Percentiles rank a stretch among this genome's conserved stretches.
phyloP scores from a whole-genome alignment of 2,113 vertebrate species.

The Scartelaos histophorus region DNA sequence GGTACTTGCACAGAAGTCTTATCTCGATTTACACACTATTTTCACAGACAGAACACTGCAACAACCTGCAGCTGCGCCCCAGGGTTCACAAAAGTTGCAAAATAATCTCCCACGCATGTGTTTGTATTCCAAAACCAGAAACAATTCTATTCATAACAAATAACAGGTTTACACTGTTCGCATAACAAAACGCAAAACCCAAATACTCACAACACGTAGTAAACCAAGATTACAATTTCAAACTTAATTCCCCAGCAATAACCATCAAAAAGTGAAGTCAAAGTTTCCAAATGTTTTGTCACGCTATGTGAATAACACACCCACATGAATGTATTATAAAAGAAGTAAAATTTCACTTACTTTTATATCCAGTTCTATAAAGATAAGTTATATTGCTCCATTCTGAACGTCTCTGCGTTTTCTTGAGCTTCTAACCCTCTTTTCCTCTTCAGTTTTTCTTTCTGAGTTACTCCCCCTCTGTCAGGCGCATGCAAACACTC shows the following conservation, averaged over 20 bases:
- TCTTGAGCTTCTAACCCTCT: conserved; percentile 32
- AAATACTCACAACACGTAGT: not conserved
- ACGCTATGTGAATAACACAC: not conserved
- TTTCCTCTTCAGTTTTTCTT: conserved; percentile 60
- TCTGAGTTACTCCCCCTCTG: conserved; percentile 62
- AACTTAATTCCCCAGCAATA: not conserved
- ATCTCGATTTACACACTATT: conserved; percentile 14
- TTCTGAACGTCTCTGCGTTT: conserved; percentile 31
- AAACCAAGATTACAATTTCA: not conserved
- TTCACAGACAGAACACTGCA: conserved; percentile 3
- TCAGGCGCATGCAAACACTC: conserved; percentile 69
- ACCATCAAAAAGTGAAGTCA: not conserved
- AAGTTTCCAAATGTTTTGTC: not conserved
- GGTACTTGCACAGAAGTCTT: not conserved
- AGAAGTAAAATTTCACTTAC: conserved; percentile 51
- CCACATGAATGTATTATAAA: conserved; percentile 13
- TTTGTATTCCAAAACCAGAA: conserved; percentile 21
- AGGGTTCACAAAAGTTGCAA: conserved; percentile 25
- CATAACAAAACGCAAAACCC: not conserved
- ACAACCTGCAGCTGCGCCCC: conserved; percentile 25
- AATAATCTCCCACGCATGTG: conserved; percentile 51
- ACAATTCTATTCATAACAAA: conserved; percentile 7
- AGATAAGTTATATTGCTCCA: conserved; percentile 45
- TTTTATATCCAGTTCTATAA: conserved; percentile 48
- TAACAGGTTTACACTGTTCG: not conserved